A percentile compares a stretch with the other conserved stretches of the same genome.
These are phyloP conservation scores for Drosophila neoperkinsi DNA, from an alignment of 2,888 invertebrate species.

Conservation along the genomic window DNA sequence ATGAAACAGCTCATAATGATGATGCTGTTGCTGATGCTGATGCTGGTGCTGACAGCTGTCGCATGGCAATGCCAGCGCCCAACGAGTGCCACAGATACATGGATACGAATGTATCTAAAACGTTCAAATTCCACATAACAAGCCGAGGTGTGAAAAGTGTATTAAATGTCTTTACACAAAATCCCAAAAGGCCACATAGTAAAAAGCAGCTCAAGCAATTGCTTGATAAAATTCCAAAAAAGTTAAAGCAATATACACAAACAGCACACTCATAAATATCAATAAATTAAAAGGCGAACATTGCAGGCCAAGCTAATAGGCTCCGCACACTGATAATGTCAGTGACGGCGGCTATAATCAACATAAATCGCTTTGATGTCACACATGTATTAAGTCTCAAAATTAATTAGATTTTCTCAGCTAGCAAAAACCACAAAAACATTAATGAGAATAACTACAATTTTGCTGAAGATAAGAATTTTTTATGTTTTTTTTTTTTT, in stretches of 20 bases:
- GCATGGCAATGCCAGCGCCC: constrained; percentile 62
- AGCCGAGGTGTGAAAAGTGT: constrained; percentile 69
- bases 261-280: constrained; percentile 53
- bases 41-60: constrained; percentile 68
- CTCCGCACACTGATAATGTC: constrained; percentile 51
- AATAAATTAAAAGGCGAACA: constrained; percentile 61
- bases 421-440: constrained; percentile 22
- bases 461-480: constrained; percentile 53
- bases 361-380: constrained; percentile 74
- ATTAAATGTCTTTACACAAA: constrained; percentile 58
- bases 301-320: constrained; percentile 44
- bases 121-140: constrained; percentile 23
- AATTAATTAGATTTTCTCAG: constrained; percentile 73
- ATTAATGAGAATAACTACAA: background rate
- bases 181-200: constrained; percentile 25
- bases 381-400: constrained; percentile 69
- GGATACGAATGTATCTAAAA: constrained; percentile 51
- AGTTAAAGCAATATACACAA: constrained; percentile 1
- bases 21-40: constrained; percentile 17
- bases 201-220: constrained; percentile 36
- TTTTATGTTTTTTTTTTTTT: constrained; percentile 10
- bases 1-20: constrained; percentile 18
- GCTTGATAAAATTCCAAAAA: constrained; percentile 69
- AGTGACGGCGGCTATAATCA: constrained; percentile 62
- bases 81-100: constrained; percentile 21